Evolutionary conservation across 1,140 invertebrate genomes (phyloP), one percentile per base, ranked within the genome.

Genomic region (Zaprionus nigranus): DNA sequence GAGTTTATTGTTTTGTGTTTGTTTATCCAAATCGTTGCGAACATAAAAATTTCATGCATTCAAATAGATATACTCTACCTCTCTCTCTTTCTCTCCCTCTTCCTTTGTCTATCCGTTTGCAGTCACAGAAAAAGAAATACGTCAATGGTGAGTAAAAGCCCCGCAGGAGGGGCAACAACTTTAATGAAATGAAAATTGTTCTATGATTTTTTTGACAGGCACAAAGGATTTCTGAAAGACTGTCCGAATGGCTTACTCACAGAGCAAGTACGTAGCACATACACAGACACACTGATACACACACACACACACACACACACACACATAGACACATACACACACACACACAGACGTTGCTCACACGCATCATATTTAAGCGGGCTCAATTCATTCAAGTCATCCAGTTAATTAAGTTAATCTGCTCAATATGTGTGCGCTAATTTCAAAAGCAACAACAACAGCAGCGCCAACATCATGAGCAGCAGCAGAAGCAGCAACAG

Each of bases 141-240:
- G 96, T 87, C 96, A 97, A 93, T 97, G 96, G 96, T 97, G 93
- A 96, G 96, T 95, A 74, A 30, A 20, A 28, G 34, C n/a, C 20
- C 60, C 6, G 5, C 26, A 56, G 53, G 17, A n/a, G 13, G 28
- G 24, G 17, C 12, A 17, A 60, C 26, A 38, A 56, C 9, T 36
- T 20, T 20, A 59, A 53, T 26, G 3, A 57, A 57, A 20, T 57
- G 1, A n/a, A 63, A 63, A 26, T n/a, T 40, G 4, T 20, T 36
- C 3, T 26, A 3, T 34, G 5, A 13, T 24, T 40, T 12, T 24
- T 15, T 34, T n/a, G 20, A 94, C 93, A 98, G 97, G 97, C 97
- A 98, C 94, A 98, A 98, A 95, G 97, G 97, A 92, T 98, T 98
- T 92, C 94, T 98, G 57, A 98, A 98, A 94, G 97, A 98, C 93